Evolutionary conservation across 2,888 invertebrate genomes (phyloP).

Genomic region (Metallyticus violacea): DNA sequence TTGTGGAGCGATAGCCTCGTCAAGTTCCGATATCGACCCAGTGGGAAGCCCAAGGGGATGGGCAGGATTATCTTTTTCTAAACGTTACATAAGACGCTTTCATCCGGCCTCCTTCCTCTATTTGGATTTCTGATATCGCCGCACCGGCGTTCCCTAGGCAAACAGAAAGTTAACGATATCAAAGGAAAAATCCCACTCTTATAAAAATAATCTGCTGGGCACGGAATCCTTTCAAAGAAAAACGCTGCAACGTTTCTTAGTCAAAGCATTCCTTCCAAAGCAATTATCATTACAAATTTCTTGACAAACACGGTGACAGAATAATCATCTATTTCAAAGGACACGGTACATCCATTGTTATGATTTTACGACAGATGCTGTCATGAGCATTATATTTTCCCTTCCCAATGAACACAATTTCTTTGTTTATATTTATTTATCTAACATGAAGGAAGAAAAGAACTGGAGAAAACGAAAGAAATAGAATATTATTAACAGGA

Average conservation of each 20-base stretch:
- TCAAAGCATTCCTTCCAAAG: not conserved
- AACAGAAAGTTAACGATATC: not conserved
- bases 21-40: not conserved
- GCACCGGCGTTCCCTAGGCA: too few species aligned
- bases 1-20: not conserved
- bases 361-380: too few species aligned
- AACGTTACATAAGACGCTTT: not conserved
- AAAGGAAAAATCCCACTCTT: too few species aligned
- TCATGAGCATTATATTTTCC: too few species aligned
- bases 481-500: too few species aligned
- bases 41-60: too few species aligned
- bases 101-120: too few species aligned
- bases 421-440: too few species aligned
- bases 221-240: not conserved
- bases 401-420: too few species aligned
- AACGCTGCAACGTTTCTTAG: not conserved
- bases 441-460: too few species aligned
- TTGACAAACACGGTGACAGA: not conserved
- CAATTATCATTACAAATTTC: not conserved
- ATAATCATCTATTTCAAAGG: not conserved
- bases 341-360: not conserved
- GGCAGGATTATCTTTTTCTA: too few species aligned
- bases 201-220: not conserved
- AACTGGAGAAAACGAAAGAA: too few species aligned
- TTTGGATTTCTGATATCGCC: not conserved